Conservation (phyloP, 1,140 invertebrate species). For the Dreissena rostriformis region DNA sequence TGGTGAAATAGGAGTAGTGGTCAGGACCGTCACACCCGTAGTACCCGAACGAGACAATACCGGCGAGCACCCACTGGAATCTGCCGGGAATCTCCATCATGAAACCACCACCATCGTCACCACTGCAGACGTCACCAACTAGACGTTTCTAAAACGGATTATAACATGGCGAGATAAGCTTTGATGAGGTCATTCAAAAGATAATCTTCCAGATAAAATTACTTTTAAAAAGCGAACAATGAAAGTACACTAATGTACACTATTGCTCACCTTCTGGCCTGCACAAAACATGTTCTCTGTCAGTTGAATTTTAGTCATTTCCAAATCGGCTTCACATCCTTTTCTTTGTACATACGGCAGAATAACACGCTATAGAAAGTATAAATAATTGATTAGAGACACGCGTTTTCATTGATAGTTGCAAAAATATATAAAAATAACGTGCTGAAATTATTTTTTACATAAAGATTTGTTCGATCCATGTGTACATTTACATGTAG, state of each 20-base stretch:
- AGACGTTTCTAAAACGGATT: slow-evolving; percentile 85
- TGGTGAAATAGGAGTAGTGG: slow-evolving; percentile 76
- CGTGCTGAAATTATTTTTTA: too few species aligned
- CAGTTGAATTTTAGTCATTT: slow-evolving; percentile 65
- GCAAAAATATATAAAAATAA: too few species aligned
- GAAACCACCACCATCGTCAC: slow-evolving; percentile 32
- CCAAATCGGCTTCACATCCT: slow-evolving; percentile 57
- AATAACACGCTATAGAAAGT: slow-evolving; percentile 66
- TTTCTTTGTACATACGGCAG: slow-evolving; percentile 67
- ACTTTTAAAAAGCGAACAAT: background rate
- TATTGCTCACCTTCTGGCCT: slow-evolving; percentile 71
- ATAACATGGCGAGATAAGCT: slow-evolving; percentile 80
- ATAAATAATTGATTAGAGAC: background rate
- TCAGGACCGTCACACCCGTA: slow-evolving; percentile 70
- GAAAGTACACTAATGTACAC: too few species aligned
- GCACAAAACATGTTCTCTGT: slow-evolving; percentile 86
- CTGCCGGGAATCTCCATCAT: too few species aligned
- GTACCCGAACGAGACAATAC: slow-evolving; percentile 79
- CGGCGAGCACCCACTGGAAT: slow-evolving; percentile 69
- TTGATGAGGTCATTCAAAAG: background rate
- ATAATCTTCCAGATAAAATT: background rate
- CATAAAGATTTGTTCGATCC: too few species aligned
- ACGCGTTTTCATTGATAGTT: too few species aligned
- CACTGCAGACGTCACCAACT: slow-evolving; percentile 78
- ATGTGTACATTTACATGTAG: too few species aligned